Percentiles rank a stretch among this genome's conserved stretches.
These are phyloP conservation scores for Alca torda DNA, from an alignment of 2,797 vertebrate genomes.

Conservation along the genomic window DNA sequence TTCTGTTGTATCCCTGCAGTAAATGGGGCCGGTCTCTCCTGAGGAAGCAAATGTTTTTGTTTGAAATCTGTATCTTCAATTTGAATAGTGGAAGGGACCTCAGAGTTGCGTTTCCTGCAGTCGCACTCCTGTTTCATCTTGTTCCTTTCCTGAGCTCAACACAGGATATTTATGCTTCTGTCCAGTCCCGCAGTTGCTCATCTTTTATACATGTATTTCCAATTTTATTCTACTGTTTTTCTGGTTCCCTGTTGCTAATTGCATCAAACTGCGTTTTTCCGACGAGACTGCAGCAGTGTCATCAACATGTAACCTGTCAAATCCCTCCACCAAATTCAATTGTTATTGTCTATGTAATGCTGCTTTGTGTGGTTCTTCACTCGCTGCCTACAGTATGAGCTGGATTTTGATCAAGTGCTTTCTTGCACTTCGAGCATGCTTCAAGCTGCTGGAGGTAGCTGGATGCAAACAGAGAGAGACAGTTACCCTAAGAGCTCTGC, in stretches of 20 bases:
- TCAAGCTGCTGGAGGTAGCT: constrained; percentile 29
- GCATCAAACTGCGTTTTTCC: background rate
- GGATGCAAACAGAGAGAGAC: constrained; percentile 45
- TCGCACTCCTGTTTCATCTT: background rate
- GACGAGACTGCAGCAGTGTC: background rate
- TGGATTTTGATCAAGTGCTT: constrained; percentile 53
- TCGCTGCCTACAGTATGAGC: background rate
- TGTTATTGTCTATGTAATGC: background rate
- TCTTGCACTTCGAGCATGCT: background rate
- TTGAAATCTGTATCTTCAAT: background rate
- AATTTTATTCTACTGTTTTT: background rate
- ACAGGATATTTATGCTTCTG: background rate
- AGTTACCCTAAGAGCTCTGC: constrained; percentile 35
- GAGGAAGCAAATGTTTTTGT: background rate
- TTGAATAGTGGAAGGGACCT: background rate
- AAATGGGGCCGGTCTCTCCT: background rate
- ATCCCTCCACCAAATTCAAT: background rate
- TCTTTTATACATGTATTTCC: constrained; percentile 5
- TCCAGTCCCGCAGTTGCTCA: background rate
- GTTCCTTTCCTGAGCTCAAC: background rate
- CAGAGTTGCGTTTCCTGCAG: accelerated
- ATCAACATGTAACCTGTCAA: constrained; percentile 39
- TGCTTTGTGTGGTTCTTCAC: background rate
- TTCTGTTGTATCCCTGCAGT: accelerated
- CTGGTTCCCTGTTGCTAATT: constrained; percentile 36